These are phyloP conservation scores for Characodon lateralis DNA, from an alignment of 2,797 vertebrate genomes.

Conservation along the genomic window DNA sequence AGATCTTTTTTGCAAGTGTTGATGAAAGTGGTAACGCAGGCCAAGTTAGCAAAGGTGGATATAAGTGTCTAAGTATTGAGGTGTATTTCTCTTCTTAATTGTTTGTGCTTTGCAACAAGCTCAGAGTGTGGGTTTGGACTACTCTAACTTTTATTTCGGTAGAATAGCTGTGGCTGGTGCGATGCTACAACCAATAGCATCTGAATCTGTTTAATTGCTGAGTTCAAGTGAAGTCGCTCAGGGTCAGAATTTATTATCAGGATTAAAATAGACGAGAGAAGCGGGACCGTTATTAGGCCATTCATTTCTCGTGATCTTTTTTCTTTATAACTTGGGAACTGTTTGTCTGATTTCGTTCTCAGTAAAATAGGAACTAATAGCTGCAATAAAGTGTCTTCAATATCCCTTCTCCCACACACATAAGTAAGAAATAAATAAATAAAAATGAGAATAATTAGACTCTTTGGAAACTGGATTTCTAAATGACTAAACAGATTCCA, in stretches of 20 bases:
- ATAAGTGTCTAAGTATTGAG: conserved; percentile 16
- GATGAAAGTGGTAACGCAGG: conserved; percentile 4
- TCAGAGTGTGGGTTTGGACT: conserved; percentile 7
- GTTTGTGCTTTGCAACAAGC: conserved; percentile 40
- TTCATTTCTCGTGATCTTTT: conserved; percentile 39
- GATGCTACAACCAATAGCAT: conserved; percentile 39
- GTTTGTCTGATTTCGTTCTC: conserved; percentile 22
- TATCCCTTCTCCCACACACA: background rate
- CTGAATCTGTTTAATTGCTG: conserved; percentile 51
- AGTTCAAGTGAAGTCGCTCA: conserved; percentile 47
- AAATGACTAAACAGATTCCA: background rate
- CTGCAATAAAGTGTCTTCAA: background rate
- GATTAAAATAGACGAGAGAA: conserved; percentile 42
- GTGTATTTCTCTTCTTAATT: conserved; percentile 31
- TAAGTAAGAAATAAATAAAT: too few relatives aligned
- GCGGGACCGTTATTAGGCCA: conserved; percentile 9
- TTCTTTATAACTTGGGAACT: conserved; percentile 24
- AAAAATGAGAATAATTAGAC: background rate
- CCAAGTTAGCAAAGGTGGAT: conserved; percentile 23
- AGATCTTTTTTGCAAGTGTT: background rate
- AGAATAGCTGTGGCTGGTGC: conserved; percentile 13
- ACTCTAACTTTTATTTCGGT: conserved; percentile 17
- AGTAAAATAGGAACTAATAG: conserved; percentile 1
- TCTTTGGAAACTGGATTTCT: background rate
- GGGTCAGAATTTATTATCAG: conserved; percentile 39